A percentile compares a stretch with the other conserved stretches of the same genome.
Evolutionary conservation across 2,113 vertebrate species (phyloP).

Genomic region (Cricetomys ansorgei): DNA sequence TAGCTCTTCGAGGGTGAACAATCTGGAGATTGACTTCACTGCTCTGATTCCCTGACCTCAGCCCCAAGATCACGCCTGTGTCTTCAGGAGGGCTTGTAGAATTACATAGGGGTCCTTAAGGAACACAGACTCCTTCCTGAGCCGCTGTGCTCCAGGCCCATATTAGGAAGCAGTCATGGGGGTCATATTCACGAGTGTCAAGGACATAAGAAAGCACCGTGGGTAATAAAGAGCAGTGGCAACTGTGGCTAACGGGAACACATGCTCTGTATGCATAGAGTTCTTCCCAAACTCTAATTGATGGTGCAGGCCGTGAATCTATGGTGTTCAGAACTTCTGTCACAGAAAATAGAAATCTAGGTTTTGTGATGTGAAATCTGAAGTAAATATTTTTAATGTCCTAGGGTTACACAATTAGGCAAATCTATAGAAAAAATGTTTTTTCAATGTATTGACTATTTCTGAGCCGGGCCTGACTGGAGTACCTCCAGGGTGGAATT

Average conservation of each 20-base stretch:
- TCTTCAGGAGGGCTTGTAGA: neutral
- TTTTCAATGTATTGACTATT: neutral
- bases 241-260: neutral
- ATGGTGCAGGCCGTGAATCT: neutral
- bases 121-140: neutral
- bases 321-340: neutral
- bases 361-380: neutral
- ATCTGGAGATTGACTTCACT: neutral
- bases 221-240: neutral
- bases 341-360: neutral
- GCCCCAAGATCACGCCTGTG: neutral
- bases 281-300: neutral
- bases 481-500: neutral
- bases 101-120: neutral
- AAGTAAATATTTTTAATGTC: neutral
- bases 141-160: neutral
- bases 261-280: accelerated
- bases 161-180: neutral
- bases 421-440: neutral
- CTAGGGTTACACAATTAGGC: neutral
- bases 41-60: neutral
- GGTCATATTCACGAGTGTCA: neutral
- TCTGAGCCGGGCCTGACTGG: neutral
- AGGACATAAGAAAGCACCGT: neutral
- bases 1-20: neutral